Conservation (phyloP, 2,888 invertebrate species). For the Napeogenes inachia region DNA sequence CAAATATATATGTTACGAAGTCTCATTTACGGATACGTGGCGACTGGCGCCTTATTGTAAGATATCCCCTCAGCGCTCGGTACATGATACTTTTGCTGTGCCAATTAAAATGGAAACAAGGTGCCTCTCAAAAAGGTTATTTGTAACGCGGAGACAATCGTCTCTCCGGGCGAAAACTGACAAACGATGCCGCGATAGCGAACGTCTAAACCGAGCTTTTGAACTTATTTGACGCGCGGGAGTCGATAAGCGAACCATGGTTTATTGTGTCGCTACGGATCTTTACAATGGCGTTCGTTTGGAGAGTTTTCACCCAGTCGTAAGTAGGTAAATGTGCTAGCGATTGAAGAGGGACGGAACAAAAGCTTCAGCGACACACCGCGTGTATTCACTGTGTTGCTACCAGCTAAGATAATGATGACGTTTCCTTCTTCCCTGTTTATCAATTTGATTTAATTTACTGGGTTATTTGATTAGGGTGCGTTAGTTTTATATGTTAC, state of each 20-base stretch:
- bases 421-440: conserved; percentile 46
- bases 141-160: conserved; percentile 64
- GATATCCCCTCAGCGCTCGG: conserved; percentile 24
- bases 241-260: conserved; percentile 65
- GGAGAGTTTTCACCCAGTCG: conserved; percentile 71
- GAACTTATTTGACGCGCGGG: conserved; percentile 70
- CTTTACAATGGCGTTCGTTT: conserved; percentile 66
- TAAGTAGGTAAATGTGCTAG: conserved; percentile 76
- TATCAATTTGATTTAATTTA: conserved; percentile 11
- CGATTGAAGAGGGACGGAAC: conserved; percentile 62
- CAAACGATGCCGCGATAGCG: conserved; percentile 65
- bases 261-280: conserved; percentile 45
- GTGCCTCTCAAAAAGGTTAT: conserved; percentile 62
- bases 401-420: conserved; percentile 62
- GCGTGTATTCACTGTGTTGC: conserved; percentile 44
- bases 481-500: too few relatives aligned
- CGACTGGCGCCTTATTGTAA: conserved; percentile 29
- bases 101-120: conserved; percentile 62
- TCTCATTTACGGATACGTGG: conserved; percentile 28
- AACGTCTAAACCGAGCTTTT: conserved; percentile 69
- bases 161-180: conserved; percentile 62
- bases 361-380: conserved; percentile 45
- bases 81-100: conserved; percentile 37
- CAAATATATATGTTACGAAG: conserved; percentile 34
- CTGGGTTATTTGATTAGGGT: background rate